A percentile compares a stretch with the other conserved stretches of the same genome.
phyloP scores from a whole-genome alignment of 2,888 invertebrate genomes.

The Amphipyra tragopoginis region DNA sequence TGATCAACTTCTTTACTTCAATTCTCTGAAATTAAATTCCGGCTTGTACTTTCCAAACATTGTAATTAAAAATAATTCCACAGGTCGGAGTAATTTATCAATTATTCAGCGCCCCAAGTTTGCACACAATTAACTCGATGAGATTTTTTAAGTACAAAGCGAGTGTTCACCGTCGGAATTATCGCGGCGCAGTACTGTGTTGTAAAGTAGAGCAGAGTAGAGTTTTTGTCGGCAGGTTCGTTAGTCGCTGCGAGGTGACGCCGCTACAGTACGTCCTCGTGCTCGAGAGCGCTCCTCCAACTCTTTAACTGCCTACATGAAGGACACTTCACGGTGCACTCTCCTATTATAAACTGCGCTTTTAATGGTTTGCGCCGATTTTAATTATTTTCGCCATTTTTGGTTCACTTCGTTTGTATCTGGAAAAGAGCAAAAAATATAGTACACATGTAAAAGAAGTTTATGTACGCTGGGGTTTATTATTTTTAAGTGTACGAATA shows the following conservation, averaged over 20 bases:
- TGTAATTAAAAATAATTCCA: slow-evolving; percentile 46
- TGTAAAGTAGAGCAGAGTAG: slow-evolving; percentile 65
- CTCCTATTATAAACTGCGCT: slow-evolving; percentile 89
- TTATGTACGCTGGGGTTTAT: slow-evolving; percentile 19
- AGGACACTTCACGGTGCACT: slow-evolving; percentile 86
- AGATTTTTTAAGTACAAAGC: slow-evolving; percentile 70
- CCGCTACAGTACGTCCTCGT: slow-evolving; percentile 85
- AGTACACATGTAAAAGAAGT: slow-evolving; percentile 17
- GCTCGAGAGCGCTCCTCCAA: slow-evolving; percentile 87
- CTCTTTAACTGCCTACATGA: slow-evolving; percentile 90
- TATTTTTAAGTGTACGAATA: slow-evolving; percentile 7
- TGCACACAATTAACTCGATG: slow-evolving; percentile 67
- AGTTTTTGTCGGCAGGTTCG: slow-evolving; percentile 87
- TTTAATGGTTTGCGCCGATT: slow-evolving; percentile 88
- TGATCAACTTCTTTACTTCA: slow-evolving; percentile 11
- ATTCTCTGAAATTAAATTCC: slow-evolving; percentile 5
- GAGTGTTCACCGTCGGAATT: slow-evolving; percentile 58
- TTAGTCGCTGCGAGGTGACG: slow-evolving; percentile 85
- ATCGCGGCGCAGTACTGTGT: slow-evolving; percentile 65
- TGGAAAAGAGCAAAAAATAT: slow-evolving; percentile 26
- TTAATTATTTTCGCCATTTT: slow-evolving; percentile 86
- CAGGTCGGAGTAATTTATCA: slow-evolving; percentile 50
- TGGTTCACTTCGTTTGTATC: slow-evolving; percentile 66
- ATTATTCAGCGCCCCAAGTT: slow-evolving; percentile 55
- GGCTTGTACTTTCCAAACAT: slow-evolving; percentile 23